Percentiles rank a stretch among this genome's conserved stretches.
These are phyloP conservation scores for Drosophila kanapiae DNA, from an alignment of 1,140 invertebrate species.

Conservation along the genomic window DNA sequence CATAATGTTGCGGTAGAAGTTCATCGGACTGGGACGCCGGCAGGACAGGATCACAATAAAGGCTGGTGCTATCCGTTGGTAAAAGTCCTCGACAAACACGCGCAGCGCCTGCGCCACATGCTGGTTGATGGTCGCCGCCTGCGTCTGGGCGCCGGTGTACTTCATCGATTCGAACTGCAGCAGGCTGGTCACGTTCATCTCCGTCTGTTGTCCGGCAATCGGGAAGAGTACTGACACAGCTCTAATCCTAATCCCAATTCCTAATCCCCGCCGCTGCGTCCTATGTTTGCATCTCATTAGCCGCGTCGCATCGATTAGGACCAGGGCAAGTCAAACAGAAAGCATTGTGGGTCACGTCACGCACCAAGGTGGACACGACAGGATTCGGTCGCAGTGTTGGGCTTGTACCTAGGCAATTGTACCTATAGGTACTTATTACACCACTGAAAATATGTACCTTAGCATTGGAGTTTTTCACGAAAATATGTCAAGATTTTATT, in stretches of 20 bases:
- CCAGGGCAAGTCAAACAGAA: conserved; percentile 35
- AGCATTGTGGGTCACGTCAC: conserved; percentile 37
- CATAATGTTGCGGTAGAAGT: conserved; percentile 65
- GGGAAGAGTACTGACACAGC: conserved; percentile 6
- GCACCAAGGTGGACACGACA: conserved; percentile 2
- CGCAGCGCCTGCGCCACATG: conserved; percentile 58
- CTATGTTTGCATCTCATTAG: conserved; percentile 51
- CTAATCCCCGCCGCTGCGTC: not conserved
- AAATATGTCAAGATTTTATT: too few relatives aligned
- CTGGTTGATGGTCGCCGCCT: conserved; percentile 49
- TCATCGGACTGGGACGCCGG: conserved; percentile 57
- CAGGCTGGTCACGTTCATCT: conserved; percentile 61
- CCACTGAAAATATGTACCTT: not conserved
- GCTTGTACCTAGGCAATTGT: not conserved
- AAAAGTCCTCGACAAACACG: conserved; percentile 60
- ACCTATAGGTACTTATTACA: not conserved
- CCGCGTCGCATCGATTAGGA: conserved; percentile 7
- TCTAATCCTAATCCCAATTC: not conserved
- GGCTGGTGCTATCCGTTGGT: conserved; percentile 56
- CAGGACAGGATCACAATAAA: conserved; percentile 64
- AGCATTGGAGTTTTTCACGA: too few relatives aligned
- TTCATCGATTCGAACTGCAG: conserved; percentile 62
- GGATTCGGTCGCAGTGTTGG: not conserved
- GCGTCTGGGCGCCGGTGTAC: conserved; percentile 57
- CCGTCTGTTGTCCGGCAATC: conserved; percentile 7